Base-by-base conservation (phyloP, 2,888 invertebrate genomes). In the Conistra vaccinii region DNA sequence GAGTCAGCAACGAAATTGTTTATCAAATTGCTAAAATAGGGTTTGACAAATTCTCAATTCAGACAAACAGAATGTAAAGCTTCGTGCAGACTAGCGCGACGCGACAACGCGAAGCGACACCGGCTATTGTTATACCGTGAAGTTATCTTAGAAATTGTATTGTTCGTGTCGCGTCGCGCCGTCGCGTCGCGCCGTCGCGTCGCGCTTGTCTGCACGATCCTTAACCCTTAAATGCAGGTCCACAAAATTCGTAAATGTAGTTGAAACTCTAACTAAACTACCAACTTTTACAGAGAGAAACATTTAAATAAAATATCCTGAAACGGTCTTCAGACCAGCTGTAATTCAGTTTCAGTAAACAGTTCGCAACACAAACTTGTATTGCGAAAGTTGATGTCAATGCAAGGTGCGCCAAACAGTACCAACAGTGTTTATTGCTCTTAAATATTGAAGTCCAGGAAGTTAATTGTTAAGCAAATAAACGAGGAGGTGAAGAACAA, bases 331-430 rank as follows among this genome's bases (percentile, higher is more conserved):
- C 60, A 39, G 39, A 26, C 45, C 39, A 65, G 29, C n/a, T 4
- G 48, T 80, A 63, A 80, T 61, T 75, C 68, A 69, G 58, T 79
- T 80, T 55, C 53, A 58, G 57, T 42, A 42, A 45, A 42, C 42
- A 61, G 73, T 74, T 73, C 26, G 57, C 75, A 26, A 66, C 51
- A 75, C 69, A 69, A 85, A 85, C 78, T 85, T 78, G 63, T 81
- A 73, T 81, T 77, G 58, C 35, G 48, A 71, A 85, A 85, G 71
- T 85, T 84, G 29, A 55, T 75, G 83, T 78, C 85, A 85, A 71
- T 71, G 69, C 78, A 85, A 85, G 70, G 65, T 65, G 81, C 68
- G 61, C 20, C 51, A 53, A 35, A 48, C 80, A 73, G 17, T 66
- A 67, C 32, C 29, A 5, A 12, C 29, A 10, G 14, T 77, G 63